Conservation (phyloP, 2,797 vertebrate genomes). For the Morus bassanus region DNA sequence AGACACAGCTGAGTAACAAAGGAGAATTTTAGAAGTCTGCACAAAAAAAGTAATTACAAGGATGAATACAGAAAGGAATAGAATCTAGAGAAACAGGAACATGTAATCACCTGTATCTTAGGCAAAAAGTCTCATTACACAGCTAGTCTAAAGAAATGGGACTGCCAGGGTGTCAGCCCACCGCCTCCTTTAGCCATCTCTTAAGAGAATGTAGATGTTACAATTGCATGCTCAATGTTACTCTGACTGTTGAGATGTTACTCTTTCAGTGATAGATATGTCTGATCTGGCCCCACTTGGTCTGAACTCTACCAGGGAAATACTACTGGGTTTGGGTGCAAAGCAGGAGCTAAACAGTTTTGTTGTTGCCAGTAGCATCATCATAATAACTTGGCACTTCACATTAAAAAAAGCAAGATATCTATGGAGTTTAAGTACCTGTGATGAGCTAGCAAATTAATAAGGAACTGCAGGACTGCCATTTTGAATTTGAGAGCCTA, state of each 20-base stretch:
- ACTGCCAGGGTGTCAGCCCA: not conserved
- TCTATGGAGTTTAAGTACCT: not conserved
- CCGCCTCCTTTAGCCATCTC: not conserved
- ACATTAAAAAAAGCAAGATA: not conserved
- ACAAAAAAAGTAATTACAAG: not conserved
- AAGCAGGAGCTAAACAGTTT: not conserved
- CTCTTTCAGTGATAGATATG: rapidly evolving
- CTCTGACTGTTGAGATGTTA: not conserved
- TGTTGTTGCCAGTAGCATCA: not conserved
- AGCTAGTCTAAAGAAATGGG: not conserved
- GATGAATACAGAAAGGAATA: not conserved
- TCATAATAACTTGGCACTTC: not conserved
- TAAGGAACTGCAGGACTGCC: not conserved
- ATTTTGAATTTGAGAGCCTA: not conserved
- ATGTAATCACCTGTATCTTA: not conserved
- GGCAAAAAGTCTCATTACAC: not conserved
- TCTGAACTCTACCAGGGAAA: not conserved
- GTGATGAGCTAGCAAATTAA: not conserved
- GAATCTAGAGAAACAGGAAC: not conserved
- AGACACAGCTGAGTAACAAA: not conserved
- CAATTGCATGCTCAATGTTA: not conserved
- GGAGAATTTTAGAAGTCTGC: not conserved
- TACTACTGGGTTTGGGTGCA: not conserved
- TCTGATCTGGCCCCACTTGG: not conserved
- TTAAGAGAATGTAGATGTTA: not conserved